phyloP scores from a whole-genome alignment of 2,888 invertebrate species.

The Troides oblongomaculatus region DNA sequence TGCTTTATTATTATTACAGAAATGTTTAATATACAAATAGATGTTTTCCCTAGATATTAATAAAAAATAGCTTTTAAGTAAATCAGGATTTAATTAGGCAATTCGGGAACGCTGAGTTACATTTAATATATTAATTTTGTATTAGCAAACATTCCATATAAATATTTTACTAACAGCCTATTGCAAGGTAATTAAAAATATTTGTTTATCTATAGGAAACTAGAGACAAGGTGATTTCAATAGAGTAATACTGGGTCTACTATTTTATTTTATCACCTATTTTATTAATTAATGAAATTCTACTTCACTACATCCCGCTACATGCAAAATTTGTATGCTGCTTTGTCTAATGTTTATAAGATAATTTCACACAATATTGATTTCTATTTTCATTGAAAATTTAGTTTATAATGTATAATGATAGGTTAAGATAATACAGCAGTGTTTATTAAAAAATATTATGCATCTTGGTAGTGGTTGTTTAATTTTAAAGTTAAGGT shows the following conservation, averaged over 20 bases:
- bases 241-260: background rate
- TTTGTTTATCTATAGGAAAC: too few species aligned
- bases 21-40: slow-evolving; percentile 4
- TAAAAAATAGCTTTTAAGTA: background rate
- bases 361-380: background rate
- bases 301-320: background rate
- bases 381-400: background rate
- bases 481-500: slow-evolving; percentile 9
- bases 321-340: background rate
- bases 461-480: background rate
- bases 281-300: background rate
- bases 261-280: background rate
- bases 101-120: background rate
- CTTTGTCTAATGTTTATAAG: background rate
- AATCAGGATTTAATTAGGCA: background rate
- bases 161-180: background rate
- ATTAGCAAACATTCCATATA: slow-evolving; percentile 1
- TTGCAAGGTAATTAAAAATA: too few species aligned
- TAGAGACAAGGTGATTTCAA: too few species aligned
- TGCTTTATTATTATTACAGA: slow-evolving; percentile 4
- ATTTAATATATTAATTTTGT: slow-evolving; percentile 1
- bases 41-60: background rate
- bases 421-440: background rate
- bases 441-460: background rate
- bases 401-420: background rate